Evolutionary conservation across 1,140 invertebrate genomes (phyloP), one percentile per base, ranked within the genome.

Genomic region (Bicyclus anynana): DNA sequence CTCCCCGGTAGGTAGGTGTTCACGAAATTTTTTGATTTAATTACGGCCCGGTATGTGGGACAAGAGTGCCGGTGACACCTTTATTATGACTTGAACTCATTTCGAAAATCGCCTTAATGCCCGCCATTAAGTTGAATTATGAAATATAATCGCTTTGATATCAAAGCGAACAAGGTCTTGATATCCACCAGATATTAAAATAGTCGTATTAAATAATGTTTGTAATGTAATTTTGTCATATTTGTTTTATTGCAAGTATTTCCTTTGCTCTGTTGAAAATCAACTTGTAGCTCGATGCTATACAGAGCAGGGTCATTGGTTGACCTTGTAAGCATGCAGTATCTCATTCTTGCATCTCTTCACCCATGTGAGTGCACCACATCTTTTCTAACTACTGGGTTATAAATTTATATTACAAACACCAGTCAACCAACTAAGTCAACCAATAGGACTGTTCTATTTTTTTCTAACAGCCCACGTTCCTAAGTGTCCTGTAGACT

Each of bases 61-160:
- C 52, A 54, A 47, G 37, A 52, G 20, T 53, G 37, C 57, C 50
- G 55, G 42, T 38, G 54, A 63, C 61, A 53, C 26, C 35, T 63
- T 63, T 63, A 58, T 58, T 40, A 16, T 48, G 21, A 59, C 42
- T 40, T 16, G 44, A 27, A 20, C 29, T 18, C 35, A 40, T 53
- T 62, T 57, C 29, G 18, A 21, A 27, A 52, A 17, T 23, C 3
- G 21, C 40, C 12, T 29, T 48, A n/a, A 59, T 53, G 51, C 29
- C 26, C n/a, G 46, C 46, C 23, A 54, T 60, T 42, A 54, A 54
- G 27, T 54, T 60, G 42, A 60, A 21, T 27, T 50, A 54, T 60
- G 46, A 54, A 54, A 50, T 48, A 48, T 53, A 47, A 59, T 48
- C 26, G 42, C 53, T 59, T 59, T 48, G 29, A 35, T 52, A 10